Evolutionary conservation across 2,888 invertebrate species (phyloP).

Genomic region (Microplitis manilae): DNA sequence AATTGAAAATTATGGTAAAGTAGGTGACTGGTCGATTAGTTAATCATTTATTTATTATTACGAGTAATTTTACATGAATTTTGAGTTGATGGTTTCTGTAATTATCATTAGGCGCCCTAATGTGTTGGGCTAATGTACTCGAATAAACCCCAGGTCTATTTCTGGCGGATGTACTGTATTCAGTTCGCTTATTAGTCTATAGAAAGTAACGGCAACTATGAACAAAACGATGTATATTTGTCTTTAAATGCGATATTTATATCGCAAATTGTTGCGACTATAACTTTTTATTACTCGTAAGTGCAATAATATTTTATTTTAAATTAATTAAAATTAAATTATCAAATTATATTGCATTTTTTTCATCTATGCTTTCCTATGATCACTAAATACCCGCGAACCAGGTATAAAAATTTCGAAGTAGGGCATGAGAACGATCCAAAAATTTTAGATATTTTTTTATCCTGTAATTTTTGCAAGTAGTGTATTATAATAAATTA

Average conservation of each 20-base stretch:
- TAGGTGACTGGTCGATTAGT: not conserved
- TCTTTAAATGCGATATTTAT: not conserved
- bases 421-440: too few relatives aligned
- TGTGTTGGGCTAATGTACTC: constrained; percentile 1
- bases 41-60: not conserved
- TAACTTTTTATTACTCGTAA: not conserved
- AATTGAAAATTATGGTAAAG: not conserved
- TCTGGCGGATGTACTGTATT: constrained; percentile 1
- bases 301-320: too few relatives aligned
- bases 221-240: not conserved
- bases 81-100: not conserved
- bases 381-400: too few relatives aligned
- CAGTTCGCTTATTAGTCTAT: constrained; percentile 4
- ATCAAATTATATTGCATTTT: too few relatives aligned
- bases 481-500: too few relatives aligned
- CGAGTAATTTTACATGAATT: not conserved
- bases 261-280: not conserved
- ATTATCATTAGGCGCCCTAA: not conserved
- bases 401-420: too few relatives aligned
- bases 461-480: too few relatives aligned
- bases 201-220: not conserved
- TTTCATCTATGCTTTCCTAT: too few relatives aligned
- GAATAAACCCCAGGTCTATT: constrained; percentile 13
- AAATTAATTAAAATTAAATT: too few relatives aligned
- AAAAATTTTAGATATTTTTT: too few relatives aligned